Percentiles rank a stretch among this genome's conserved stretches.
Evolutionary conservation across 2,113 vertebrate genomes (phyloP).

Genomic region (Cyphomyrus discorhynchus): DNA sequence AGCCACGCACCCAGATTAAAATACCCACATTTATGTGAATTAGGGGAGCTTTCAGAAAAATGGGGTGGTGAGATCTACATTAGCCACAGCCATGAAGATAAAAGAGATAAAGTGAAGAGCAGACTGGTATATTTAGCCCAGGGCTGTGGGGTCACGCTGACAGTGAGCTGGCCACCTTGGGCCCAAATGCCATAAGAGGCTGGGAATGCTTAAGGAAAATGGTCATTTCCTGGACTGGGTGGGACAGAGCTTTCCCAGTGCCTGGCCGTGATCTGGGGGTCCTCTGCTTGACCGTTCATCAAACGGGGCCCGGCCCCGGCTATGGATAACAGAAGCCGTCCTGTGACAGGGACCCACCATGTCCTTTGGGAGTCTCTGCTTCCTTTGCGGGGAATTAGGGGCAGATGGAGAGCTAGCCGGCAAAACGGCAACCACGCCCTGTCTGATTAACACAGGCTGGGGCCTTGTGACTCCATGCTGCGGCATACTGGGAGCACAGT

Average conservation of each 20-base stretch:
- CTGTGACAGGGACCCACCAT: neutral
- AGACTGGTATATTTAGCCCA: neutral
- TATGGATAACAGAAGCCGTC: neutral
- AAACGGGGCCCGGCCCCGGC: neutral
- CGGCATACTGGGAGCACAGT: neutral
- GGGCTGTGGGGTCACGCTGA: neutral
- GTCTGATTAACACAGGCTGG: neutral
- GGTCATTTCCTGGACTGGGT: neutral
- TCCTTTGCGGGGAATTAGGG: neutral
- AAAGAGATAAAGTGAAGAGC: neutral
- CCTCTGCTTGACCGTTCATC: neutral
- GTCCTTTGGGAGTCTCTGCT: neutral
- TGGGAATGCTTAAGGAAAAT: neutral
- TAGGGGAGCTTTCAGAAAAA: neutral
- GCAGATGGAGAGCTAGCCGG: neutral
- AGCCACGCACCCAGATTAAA: neutral
- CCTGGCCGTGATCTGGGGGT: neutral
- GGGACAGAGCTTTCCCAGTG: neutral
- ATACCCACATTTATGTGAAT: neutral
- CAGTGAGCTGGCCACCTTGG: neutral
- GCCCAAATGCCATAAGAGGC: neutral
- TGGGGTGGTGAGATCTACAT: neutral
- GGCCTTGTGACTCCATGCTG: neutral
- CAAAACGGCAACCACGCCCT: neutral
- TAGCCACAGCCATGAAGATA: neutral